Conservation (phyloP, 2,888 invertebrate species). For the Spicauda simplicius region DNA sequence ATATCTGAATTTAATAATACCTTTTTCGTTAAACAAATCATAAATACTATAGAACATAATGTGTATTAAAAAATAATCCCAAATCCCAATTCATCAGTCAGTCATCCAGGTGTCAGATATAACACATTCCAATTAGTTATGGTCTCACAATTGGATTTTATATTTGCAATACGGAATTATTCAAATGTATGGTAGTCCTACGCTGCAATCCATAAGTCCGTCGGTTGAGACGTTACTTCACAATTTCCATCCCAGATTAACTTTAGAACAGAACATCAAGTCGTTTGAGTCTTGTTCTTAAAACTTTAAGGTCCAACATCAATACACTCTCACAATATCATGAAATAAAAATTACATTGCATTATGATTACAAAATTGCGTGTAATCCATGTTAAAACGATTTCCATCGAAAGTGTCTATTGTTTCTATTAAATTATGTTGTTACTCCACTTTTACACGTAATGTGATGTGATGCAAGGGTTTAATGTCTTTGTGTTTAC, state of each 20-base stretch:
- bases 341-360: constrained; percentile 37
- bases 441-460: constrained; percentile 50
- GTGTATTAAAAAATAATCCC: too few relatives aligned
- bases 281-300: background rate
- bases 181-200: background rate
- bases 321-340: background rate
- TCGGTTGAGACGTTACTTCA: background rate
- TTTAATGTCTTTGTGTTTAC: constrained; percentile 15
- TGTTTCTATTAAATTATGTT: constrained; percentile 59
- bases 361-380: constrained; percentile 50
- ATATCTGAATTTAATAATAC: too few relatives aligned
- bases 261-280: constrained; percentile 4
- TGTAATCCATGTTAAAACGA: constrained; percentile 42
- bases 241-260: constrained; percentile 56
- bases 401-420: constrained; percentile 53
- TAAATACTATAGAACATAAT: too few relatives aligned
- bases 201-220: background rate
- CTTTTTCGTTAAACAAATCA: too few relatives aligned
- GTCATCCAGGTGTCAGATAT: too few relatives aligned
- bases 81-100: too few relatives aligned
- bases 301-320: background rate
- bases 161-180: too few relatives aligned
- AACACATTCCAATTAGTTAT: too few relatives aligned
- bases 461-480: constrained; percentile 33
- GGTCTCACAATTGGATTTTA: too few relatives aligned